Base-by-base conservation (phyloP, 1,140 invertebrate genomes). In the Heliconius hermathena region DNA sequence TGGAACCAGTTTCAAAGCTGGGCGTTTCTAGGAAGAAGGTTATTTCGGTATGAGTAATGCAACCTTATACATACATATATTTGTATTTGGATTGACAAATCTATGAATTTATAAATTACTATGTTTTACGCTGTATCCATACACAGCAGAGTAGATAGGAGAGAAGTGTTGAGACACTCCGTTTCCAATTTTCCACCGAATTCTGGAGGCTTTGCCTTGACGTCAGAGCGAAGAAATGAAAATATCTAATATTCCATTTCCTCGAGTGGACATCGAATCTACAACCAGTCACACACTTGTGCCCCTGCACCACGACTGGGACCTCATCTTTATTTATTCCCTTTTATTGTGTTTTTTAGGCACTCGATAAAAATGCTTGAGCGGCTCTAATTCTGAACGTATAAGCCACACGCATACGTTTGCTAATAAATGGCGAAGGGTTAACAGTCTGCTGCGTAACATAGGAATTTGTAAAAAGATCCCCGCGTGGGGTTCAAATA, bases 391-490 rank as follows among this genome's bases (percentile, higher is more conserved):
- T 77, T 76, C 80, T 77, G 80, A 83, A 81, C 78, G 78, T 80
- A 82, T 78, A 83, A 82, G 76, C 76, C 73, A 84, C 79, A 57
- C 74, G 76, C 77, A 81, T 70, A 80, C 78, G 81, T 82, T 79
- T 89, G 86, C 87, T 83, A 86, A 91, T 87, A 90, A 88, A 91
- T 86, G 88, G 71, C 82, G 87, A 89, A 90, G 90, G 89, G 90
- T 93, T 92, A 91, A 91, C 91, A 91, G 90, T 92, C 91, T 93
- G 85, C 84, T 92, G 90, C 86, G 84, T 89, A 87, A 83, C 83
- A 85, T 81, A 86, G 89, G 89, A 88, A 83, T 84, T 88, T 82
- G 81, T 79, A 87, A 87, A 87, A 85, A 83, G 84, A 86, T 81
- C 85, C 86, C 82, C 80, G 82, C 82, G 76, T 78, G 85, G 84